Evolutionary conservation across 2,113 vertebrate genomes (phyloP).

Genomic region (Rana temporaria): DNA sequence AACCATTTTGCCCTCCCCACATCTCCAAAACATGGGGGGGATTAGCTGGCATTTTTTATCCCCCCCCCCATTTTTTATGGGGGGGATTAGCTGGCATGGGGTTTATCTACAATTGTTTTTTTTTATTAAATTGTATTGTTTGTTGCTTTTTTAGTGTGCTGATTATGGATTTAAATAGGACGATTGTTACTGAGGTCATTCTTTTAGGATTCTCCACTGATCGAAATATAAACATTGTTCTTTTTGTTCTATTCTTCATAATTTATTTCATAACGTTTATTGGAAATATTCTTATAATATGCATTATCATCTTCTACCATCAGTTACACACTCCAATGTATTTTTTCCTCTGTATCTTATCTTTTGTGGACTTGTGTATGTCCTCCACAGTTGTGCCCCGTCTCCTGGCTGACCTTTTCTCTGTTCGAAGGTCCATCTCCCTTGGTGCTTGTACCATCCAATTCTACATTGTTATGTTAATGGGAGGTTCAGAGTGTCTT

Average conservation of each 20-base stretch:
- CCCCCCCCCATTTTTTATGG: too few relatives aligned
- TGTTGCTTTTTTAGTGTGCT: too few relatives aligned
- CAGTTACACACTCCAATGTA: constrained; percentile 65
- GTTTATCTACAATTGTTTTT: too few relatives aligned
- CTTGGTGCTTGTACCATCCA: constrained; percentile 62
- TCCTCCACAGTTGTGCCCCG: constrained; percentile 61
- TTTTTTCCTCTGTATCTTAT: constrained; percentile 64
- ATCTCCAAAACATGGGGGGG: too few relatives aligned
- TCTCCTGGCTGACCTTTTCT: constrained; percentile 60
- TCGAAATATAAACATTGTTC: constrained; percentile 86
- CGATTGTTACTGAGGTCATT: constrained; percentile 65
- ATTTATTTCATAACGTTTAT: constrained; percentile 9
- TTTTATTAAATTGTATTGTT: too few relatives aligned
- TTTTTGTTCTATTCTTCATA: background rate
- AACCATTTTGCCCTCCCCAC: too few relatives aligned
- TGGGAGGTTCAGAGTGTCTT: constrained; percentile 65
- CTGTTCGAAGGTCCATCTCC: constrained; percentile 53
- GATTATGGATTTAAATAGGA: background rate
- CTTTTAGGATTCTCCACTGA: constrained; percentile 91
- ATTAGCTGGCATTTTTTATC: too few relatives aligned
- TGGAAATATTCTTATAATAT: constrained; percentile 13
- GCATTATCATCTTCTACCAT: background rate
- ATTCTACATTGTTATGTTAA: constrained; percentile 63
- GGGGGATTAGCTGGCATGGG: too few relatives aligned
- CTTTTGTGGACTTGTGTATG: constrained; percentile 61